Conservation (phyloP, 2,113 vertebrate genomes). For the Antechinus flavipes region DNA sequence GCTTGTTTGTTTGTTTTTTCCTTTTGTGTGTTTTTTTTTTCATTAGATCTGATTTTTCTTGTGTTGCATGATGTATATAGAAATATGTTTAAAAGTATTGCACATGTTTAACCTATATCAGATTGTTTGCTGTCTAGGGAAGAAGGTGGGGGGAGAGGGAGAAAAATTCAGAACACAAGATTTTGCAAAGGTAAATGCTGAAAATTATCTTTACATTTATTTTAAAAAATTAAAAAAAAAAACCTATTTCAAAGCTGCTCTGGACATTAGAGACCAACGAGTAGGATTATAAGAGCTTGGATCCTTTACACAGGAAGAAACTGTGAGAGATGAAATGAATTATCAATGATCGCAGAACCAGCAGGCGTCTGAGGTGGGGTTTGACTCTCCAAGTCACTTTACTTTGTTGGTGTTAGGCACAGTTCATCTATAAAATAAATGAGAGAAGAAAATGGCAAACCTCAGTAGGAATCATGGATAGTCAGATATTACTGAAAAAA, state of each 20-base stretch:
- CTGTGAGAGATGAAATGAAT: neutral
- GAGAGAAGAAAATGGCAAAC: neutral
- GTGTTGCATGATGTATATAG: no score
- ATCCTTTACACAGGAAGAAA: neutral
- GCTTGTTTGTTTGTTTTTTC: no score
- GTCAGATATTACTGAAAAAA: neutral
- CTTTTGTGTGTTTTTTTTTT: no score
- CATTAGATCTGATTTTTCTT: no score
- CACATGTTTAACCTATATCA: no score
- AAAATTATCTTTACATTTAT: no score
- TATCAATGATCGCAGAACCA: neutral
- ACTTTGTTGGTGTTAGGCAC: neutral
- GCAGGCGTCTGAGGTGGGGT: neutral
- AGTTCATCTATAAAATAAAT: neutral
- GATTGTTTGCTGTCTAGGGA: no score
- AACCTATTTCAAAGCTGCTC: neutral
- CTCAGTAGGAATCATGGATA: neutral
- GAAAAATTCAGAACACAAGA: no score
- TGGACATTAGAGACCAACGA: neutral
- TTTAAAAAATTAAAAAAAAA: no score
- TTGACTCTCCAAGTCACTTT: neutral
- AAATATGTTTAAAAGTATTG: no score
- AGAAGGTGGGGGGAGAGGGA: no score
- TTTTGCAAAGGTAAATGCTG: no score
- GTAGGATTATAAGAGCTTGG: neutral